phyloP scores from a whole-genome alignment of 2,888 invertebrate species.

The Timema podura region DNA sequence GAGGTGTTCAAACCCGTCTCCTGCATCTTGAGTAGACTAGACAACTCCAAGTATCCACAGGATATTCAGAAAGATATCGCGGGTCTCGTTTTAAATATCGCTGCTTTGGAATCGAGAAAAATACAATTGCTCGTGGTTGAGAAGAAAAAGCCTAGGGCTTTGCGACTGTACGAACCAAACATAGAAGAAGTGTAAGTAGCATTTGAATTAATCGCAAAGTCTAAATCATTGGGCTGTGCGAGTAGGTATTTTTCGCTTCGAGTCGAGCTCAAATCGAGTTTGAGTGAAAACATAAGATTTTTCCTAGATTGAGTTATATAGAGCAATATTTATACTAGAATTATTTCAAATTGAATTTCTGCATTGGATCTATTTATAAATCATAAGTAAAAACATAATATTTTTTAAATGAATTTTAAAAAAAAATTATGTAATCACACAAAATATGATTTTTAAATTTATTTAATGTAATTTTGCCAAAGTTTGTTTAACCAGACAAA shows the following conservation, averaged over 20 bases:
- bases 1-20: slow-evolving; percentile 52
- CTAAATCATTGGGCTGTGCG: background rate
- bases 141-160: slow-evolving; percentile 71
- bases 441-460: no score
- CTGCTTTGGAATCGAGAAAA: slow-evolving; percentile 50
- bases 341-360: background rate
- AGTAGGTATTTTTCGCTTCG: background rate
- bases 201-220: background rate
- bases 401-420: no score
- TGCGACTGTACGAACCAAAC: slow-evolving; percentile 81
- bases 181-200: slow-evolving; percentile 75
- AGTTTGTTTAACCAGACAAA: no score
- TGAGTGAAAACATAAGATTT: background rate
- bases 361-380: background rate
- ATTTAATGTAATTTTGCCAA: no score
- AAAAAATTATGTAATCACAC: no score
- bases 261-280: background rate
- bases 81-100: slow-evolving; percentile 19
- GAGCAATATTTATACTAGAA: background rate
- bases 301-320: background rate
- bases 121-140: slow-evolving; percentile 56
- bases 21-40: slow-evolving; percentile 47
- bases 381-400: background rate
- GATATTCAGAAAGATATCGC: slow-evolving; percentile 48
- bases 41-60: slow-evolving; percentile 59